Base-by-base conservation (phyloP, 1,140 invertebrate genomes). In the Branchinecta lynchi region DNA sequence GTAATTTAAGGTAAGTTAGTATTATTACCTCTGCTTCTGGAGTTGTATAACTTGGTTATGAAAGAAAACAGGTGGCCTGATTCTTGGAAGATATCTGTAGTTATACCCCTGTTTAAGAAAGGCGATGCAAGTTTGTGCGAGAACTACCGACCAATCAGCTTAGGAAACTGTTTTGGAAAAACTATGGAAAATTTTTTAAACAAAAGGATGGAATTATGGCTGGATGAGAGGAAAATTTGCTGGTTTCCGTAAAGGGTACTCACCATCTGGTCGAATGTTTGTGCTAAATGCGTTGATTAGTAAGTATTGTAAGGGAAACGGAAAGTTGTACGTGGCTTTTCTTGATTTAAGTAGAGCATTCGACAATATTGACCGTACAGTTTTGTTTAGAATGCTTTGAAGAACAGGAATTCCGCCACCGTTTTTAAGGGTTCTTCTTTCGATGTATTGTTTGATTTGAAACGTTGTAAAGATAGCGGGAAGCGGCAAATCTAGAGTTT, bases 401-500 rank as follows among this genome's bases (percentile, higher is more conserved):
- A 15, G 60, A 60, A 51, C 68, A 51, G 69, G 10, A 7, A 8
- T 51, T 45, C 9, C 46, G 12, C 69, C 15, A 9, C 44, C 15
- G 0, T 9, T 66, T 67, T 66, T 70, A 32, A 60, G 15, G 7
- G 66, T 46, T 66, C 72, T 10, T 65, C 46, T 66, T 72, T 60
- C 21, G 43, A 65, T 15, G 43, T 12, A 69, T 32, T 9, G 12
- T 17, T 17, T 71, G 20, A 43, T n/a, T 43, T 66, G 45, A 15
- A 68, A 68, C 12, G 67, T 15, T 12, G 12, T 43, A 68, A 68
- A 21, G n/a, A 21, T 21, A 15, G n/a, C 43, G 12, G 67, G 43
- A n/a, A 68, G 12, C n/a, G n/a, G 66, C 17, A 17, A 12, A 17
- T 17, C 66, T 10, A 66, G 66, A 32, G 32, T n/a, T 66, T 7